Evolutionary conservation across 1,140 invertebrate genomes (phyloP), one percentile per base, ranked within the genome.

Genomic region (Ridgeia piscesae): DNA sequence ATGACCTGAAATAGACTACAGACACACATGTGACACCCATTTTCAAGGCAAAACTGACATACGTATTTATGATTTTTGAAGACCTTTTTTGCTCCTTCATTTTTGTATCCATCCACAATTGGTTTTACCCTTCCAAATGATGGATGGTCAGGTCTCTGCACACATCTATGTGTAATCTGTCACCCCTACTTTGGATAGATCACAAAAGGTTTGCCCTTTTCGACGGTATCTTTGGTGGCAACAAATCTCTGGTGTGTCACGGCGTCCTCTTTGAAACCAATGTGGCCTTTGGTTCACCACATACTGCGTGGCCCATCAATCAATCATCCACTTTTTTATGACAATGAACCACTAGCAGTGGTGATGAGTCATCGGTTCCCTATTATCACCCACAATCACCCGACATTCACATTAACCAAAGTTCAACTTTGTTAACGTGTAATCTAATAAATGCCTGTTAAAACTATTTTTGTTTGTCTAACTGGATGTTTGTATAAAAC

Each of bases 301-400:
- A 77, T 77, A 77, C 27, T 42, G 4, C 4, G 4, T 6, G 42
- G 11, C 42, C 42, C 11, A 11, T 42, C 42, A 42, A 42, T 42
- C 42, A 42, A 42, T 42, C 42, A 4, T 42, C 42, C 4, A n/a
- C 48, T 77, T 77, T 17, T 77, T 77, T 77, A 77, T 8, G 58
- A 17, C 11, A 21, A 21, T 77, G 27, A 31, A 77, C 11, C 58
- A 77, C 27, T 2, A 27, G 27, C 27, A 2, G 4, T 2, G 58
- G 27, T 31, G 27, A 31, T 31, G 58, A 77, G 2, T 77, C 58
- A 77, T 17, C 27, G 27, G 17, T 77, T 77, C 58, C 58, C 58
- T 77, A 77, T 77, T 77, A 77, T 77, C 58, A 77, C 58, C 58
- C 34, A 77, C 50, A 35, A 92, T 89, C 91, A 91, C 77, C 77